phyloP scores from a whole-genome alignment of 2,113 vertebrate genomes.

The Actinemys pallida region DNA sequence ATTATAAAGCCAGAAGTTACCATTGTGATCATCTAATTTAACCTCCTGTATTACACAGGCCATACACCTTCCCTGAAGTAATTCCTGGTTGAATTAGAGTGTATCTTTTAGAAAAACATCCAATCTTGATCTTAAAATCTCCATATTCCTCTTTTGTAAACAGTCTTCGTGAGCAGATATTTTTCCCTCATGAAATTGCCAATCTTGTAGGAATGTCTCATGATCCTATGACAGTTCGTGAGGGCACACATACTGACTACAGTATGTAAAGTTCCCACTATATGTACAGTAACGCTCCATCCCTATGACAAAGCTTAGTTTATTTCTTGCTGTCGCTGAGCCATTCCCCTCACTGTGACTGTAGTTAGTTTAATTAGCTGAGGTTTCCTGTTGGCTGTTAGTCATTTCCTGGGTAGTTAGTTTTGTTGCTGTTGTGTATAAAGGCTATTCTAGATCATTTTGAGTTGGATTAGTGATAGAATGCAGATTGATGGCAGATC shows the following conservation, averaged over 20 bases:
- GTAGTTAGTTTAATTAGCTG: not conserved
- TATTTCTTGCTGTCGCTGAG: not conserved
- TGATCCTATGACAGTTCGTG: not conserved
- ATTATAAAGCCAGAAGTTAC: not conserved
- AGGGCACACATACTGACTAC: not conserved
- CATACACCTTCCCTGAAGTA: not conserved
- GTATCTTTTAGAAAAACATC: not conserved
- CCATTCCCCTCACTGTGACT: not conserved
- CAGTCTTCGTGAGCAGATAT: not conserved
- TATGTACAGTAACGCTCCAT: fast-evolving
- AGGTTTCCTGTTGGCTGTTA: fast-evolving
- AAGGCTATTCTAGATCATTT: not conserved
- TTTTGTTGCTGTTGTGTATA: not conserved
- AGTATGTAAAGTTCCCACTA: not conserved
- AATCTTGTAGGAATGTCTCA: not conserved
- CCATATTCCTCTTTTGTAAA: not conserved
- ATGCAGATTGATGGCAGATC: not conserved
- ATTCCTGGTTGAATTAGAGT: not conserved
- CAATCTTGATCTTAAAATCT: not conserved
- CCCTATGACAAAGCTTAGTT: not conserved
- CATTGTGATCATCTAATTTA: not conserved
- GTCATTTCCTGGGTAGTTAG: not conserved
- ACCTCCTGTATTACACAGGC: not conserved
- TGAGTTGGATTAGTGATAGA: not conserved
- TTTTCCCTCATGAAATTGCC: not conserved